Percentiles rank a stretch among this genome's conserved stretches.
Evolutionary conservation across 2,888 invertebrate species (phyloP).

Genomic region (Drosophila affinis): DNA sequence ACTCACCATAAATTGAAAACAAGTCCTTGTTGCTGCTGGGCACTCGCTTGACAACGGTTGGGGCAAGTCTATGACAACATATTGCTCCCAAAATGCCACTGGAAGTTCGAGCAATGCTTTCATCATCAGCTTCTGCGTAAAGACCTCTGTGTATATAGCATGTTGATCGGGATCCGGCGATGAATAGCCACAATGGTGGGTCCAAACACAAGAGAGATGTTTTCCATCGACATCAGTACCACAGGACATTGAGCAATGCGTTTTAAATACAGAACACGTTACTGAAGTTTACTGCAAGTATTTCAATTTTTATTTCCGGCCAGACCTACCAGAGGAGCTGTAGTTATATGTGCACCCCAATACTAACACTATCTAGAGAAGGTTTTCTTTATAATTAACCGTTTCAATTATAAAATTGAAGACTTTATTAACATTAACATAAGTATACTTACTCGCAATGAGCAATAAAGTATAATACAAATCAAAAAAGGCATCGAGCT

Average conservation of each 20-base stretch:
- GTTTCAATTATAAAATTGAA: conserved; percentile 25
- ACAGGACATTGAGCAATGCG: conserved; percentile 92
- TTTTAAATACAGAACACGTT: conserved; percentile 91
- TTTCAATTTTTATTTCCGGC: conserved; percentile 56
- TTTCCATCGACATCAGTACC: conserved; percentile 95
- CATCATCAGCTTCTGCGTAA: conserved; percentile 90
- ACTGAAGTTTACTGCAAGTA: conserved; percentile 64
- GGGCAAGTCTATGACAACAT: conserved; percentile 61
- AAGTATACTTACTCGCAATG: conserved; percentile 29
- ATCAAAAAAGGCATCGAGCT: conserved; percentile 15
- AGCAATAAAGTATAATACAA: conserved; percentile 21
- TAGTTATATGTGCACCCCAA: conserved; percentile 32
- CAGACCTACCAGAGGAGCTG: conserved; percentile 31
- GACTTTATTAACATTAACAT: conserved; percentile 32
- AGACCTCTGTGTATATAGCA: conserved; percentile 90
- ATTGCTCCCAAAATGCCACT: conserved; percentile 88
- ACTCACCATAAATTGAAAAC: conserved; percentile 79
- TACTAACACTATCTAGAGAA: conserved; percentile 27
- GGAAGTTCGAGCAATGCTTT: conserved; percentile 89
- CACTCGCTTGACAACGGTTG: conserved; percentile 59
- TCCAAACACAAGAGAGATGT: conserved; percentile 95
- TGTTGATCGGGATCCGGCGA: conserved; percentile 88
- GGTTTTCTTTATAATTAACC: conserved; percentile 33
- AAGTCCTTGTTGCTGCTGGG: conserved; percentile 71
- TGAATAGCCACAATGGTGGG: conserved; percentile 96